Conservation (phyloP, 2,797 vertebrate genomes). For the Capromys pilorides region DNA sequence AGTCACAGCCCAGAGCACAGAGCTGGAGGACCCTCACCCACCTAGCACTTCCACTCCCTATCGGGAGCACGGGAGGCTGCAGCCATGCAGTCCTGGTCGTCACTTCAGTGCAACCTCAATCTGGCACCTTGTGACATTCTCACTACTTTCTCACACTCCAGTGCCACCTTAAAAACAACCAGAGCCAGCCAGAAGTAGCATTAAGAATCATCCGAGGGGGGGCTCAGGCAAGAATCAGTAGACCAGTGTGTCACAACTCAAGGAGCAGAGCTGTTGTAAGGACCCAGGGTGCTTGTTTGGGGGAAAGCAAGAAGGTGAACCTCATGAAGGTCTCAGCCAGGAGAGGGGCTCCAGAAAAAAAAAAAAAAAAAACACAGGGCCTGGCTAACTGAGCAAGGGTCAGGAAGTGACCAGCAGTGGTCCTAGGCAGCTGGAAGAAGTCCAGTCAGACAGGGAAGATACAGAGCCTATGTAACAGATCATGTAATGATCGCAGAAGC, state of each 20-base stretch:
- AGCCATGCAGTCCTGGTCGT: neutral
- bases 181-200: neutral
- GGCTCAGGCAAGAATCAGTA: neutral
- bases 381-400: neutral
- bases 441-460: neutral
- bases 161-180: neutral
- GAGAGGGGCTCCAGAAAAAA: neutral
- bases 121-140: neutral
- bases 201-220: neutral
- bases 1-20: neutral
- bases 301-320: neutral
- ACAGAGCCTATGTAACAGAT: accelerated
- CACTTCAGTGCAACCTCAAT: neutral
- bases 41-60: accelerated
- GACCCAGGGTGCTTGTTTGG: neutral
- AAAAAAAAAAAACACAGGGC: too few relatives aligned
- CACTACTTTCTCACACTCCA: neutral
- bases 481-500: too few relatives aligned
- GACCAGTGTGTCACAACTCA: neutral
- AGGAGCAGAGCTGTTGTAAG: neutral
- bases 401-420: neutral
- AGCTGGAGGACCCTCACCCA: neutral
- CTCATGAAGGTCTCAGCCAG: neutral
- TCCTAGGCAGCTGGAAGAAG: neutral
- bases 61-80: too few relatives aligned